Conservation (phyloP, 2,888 invertebrate species). For the Parnassius orleans region DNA sequence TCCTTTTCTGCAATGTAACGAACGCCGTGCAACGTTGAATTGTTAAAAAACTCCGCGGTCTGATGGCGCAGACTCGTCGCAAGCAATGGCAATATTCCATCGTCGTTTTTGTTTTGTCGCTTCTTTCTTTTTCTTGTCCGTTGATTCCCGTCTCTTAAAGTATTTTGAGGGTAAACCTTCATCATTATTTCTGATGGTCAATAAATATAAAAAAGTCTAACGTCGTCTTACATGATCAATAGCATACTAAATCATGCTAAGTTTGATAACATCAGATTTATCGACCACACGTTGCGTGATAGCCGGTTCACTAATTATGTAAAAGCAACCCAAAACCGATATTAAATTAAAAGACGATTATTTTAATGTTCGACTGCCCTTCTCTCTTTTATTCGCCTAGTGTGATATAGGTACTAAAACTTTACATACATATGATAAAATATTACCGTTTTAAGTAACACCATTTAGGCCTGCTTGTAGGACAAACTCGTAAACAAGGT, state of each 20-base stretch:
- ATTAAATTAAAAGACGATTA: slow-evolving; percentile 10
- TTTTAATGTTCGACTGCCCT: background rate
- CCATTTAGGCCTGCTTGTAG: background rate
- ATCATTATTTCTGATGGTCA: slow-evolving; percentile 41
- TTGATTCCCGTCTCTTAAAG: slow-evolving; percentile 38
- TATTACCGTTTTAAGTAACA: background rate
- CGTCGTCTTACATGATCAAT: background rate
- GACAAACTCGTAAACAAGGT: too few relatives aligned
- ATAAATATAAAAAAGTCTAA: background rate
- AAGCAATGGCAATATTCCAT: slow-evolving; percentile 63
- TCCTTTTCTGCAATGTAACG: slow-evolving; percentile 88
- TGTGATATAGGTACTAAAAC: too few relatives aligned
- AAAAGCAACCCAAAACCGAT: background rate
- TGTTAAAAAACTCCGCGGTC: slow-evolving; percentile 87
- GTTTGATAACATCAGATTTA: slow-evolving; percentile 55
- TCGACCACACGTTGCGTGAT: slow-evolving; percentile 55
- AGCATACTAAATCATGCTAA: slow-evolving; percentile 46
- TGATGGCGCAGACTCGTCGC: slow-evolving; percentile 86
- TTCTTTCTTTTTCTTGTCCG: slow-evolving; percentile 28
- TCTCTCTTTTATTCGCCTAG: background rate
- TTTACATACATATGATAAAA: too few relatives aligned
- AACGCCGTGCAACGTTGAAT: slow-evolving; percentile 89
- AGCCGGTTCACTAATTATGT: slow-evolving; percentile 12
- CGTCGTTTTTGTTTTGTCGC: slow-evolving; percentile 39
- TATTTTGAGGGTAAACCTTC: slow-evolving; percentile 60